These are phyloP conservation scores for Nebria salina DNA, from an alignment of 2,888 invertebrate species.

Conservation along the genomic window DNA sequence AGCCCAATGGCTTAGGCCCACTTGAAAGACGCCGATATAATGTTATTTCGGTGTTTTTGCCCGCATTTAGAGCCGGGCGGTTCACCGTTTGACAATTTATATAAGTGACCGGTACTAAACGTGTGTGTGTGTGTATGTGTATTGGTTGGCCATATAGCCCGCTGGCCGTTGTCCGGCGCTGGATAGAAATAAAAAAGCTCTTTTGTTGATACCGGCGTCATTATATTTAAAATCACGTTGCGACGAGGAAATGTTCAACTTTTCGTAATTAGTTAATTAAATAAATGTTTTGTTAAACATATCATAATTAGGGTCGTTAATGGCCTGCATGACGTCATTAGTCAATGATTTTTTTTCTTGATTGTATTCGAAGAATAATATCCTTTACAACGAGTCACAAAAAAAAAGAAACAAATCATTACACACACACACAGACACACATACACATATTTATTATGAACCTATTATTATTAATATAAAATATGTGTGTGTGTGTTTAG, in stretches of 20 bases:
- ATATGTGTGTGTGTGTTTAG: no score
- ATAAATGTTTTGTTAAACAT: conserved; percentile 1
- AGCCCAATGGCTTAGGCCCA: background rate
- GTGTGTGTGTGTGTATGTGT: background rate
- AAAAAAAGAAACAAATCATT: no score
- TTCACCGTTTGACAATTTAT: background rate
- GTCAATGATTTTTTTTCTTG: background rate
- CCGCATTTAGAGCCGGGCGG: background rate
- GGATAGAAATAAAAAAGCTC: background rate
- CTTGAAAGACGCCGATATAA: background rate
- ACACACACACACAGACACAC: no score
- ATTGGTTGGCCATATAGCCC: background rate
- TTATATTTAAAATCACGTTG: background rate
- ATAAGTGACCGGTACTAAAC: background rate
- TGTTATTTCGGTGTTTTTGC: background rate
- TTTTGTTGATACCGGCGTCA: background rate
- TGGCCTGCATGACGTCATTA: background rate
- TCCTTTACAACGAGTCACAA: background rate
- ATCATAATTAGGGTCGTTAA: background rate
- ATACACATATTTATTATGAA: no score
- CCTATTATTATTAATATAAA: no score
- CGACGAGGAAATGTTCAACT: background rate
- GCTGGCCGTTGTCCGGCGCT: background rate
- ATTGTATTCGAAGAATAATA: background rate
- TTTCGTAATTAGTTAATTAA: conserved; percentile 1